Evolutionary conservation across 2,113 vertebrate species (phyloP), one percentile per base, ranked within the genome.

Genomic region (Thunnus thynnus): DNA sequence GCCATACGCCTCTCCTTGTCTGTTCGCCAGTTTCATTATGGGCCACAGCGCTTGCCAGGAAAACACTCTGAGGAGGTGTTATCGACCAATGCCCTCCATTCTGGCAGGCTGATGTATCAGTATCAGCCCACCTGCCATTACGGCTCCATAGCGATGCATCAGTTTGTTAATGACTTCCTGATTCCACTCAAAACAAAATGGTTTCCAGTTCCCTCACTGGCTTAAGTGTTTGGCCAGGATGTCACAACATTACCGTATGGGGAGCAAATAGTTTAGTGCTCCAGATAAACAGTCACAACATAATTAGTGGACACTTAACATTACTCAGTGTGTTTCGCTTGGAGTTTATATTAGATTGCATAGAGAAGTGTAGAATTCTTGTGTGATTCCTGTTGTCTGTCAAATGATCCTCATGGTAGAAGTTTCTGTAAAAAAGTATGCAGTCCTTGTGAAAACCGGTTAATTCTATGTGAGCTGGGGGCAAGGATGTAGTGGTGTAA

Each of bases 121-220:
- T 32, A 88, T 85, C 69, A 72, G 77, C 70, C 48, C 3, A 17
- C 47, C 64, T 67, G 76, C 84, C 77, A 84, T 89, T 90, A 87
- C 44, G 17, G 63, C 61, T 78, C 17, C 4, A 18, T 62, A 50
- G 69, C 70, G 75, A 85, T 77, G 78, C 74, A 86, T 89, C 57
- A 48, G 69, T 81, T 88, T 75, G 77, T 70, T 91, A 90, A 91
- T 77, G 81, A 73, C 82, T 78, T 91, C 81, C 82, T 88, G 80
- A 80, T 85, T 73, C 36, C 62, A 67, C 68, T 86, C 58, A 72
- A 81, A 87, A 82, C 64, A 66, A 82, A 90, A 89, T 74, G 57
- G 61, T 67, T 78, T 79, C 62, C 56, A 68, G 65, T 62, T 72
- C 36, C 36, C 14, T 68, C 32, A 10, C 46, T 56, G 67, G 74